Evolutionary conservation across 2,888 invertebrate genomes (phyloP).

Genomic region (Taphrorychus bicolor): DNA sequence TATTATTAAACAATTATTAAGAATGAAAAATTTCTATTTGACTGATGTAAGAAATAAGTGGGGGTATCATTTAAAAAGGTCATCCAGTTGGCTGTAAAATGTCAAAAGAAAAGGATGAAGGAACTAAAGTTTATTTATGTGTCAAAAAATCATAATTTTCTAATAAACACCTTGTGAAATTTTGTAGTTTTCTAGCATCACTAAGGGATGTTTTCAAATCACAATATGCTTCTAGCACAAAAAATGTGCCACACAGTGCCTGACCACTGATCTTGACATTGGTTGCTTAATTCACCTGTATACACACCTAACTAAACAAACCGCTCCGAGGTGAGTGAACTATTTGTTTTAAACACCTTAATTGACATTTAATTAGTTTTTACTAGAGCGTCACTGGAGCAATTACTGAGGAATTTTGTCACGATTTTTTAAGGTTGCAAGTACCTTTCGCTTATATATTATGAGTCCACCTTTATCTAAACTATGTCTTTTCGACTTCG

Average conservation of each 20-base stretch:
- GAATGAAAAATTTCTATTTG: too few species aligned
- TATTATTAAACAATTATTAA: too few species aligned
- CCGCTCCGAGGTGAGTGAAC: constrained; percentile 13
- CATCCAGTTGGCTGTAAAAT: too few species aligned
- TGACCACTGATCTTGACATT: constrained; percentile 5
- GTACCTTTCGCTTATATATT: neutral
- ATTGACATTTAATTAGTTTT: constrained; percentile 6
- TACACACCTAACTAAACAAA: constrained; percentile 7
- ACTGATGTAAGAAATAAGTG: too few species aligned
- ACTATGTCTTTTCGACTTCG: neutral
- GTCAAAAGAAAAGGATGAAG: too few species aligned
- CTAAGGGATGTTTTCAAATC: too few species aligned
- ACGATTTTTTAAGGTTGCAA: neutral
- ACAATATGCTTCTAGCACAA: too few species aligned
- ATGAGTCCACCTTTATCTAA: neutral
- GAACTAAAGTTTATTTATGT: too few species aligned
- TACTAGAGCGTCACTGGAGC: constrained; percentile 6
- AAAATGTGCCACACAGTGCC: neutral
- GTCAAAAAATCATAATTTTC: too few species aligned
- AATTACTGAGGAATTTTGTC: neutral
- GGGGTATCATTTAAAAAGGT: too few species aligned
- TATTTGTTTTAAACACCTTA: constrained; percentile 11
- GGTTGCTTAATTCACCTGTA: neutral
- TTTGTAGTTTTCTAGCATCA: too few species aligned
- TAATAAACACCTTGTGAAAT: too few species aligned